Conservation (phyloP, 2,797 vertebrate species). For the Enteromius treurensis region DNA sequence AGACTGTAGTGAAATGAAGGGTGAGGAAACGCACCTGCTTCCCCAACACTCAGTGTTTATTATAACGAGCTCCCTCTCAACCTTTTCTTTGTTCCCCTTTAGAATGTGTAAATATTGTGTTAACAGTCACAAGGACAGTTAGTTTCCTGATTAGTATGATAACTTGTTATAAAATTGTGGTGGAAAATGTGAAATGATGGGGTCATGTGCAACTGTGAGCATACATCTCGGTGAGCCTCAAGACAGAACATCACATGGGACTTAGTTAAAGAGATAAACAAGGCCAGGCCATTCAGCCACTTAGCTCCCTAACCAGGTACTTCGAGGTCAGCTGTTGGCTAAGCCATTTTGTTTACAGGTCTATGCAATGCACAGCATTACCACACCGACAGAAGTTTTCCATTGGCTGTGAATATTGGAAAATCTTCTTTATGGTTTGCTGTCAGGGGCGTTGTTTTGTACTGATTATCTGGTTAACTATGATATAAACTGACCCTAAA, state of each 20-base stretch:
- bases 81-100: neutral
- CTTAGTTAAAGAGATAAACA: conserved; percentile 49
- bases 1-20: conserved; percentile 76
- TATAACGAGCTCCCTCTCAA: neutral
- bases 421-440: neutral
- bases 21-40: conserved; percentile 63
- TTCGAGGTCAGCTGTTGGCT: conserved; percentile 41
- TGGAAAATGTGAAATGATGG: neutral
- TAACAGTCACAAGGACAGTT: neutral
- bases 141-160: neutral
- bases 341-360: conserved; percentile 34
- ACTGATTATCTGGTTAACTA: conserved; percentile 1
- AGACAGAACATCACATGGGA: conserved; percentile 39
- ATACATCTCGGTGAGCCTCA: neutral
- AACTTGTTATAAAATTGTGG: neutral
- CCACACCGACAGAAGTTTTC: conserved; percentile 18
- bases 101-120: neutral
- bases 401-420: neutral
- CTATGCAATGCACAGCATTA: conserved; percentile 3
- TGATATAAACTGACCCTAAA: neutral
- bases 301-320: conserved; percentile 30
- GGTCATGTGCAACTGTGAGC: neutral
- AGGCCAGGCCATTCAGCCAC: conserved; percentile 34
- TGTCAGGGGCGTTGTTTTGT: neutral
- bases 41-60: neutral